Evolutionary conservation across 2,797 vertebrate genomes (phyloP).

Genomic region (Bryconaethiops microstoma): DNA sequence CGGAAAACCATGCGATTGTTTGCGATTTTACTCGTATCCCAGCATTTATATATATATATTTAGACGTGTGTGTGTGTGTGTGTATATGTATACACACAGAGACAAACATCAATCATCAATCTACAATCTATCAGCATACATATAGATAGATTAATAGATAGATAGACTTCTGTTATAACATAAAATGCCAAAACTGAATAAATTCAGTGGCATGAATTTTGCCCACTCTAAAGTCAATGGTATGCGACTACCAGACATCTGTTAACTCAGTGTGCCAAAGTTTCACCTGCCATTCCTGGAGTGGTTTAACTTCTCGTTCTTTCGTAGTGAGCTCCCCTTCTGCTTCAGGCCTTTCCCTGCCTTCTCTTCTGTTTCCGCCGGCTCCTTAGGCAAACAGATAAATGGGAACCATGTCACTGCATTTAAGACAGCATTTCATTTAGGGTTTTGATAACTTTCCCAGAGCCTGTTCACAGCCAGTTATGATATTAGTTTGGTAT

Average conservation of each 20-base stretch:
- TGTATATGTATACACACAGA: no score
- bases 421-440: neutral
- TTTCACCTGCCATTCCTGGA: conserved; percentile 46
- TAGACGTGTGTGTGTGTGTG: no score
- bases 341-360: conserved; percentile 58
- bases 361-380: conserved; percentile 14
- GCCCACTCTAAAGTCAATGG: neutral
- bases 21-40: no score
- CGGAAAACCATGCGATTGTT: no score
- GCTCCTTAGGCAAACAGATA: conserved; percentile 56
- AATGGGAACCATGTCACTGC: conserved; percentile 4
- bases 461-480: neutral
- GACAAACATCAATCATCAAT: no score
- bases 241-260: neutral
- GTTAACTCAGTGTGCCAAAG: neutral
- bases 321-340: conserved; percentile 61
- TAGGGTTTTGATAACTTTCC: neutral
- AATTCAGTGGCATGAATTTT: neutral
- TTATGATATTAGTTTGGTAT: neutral
- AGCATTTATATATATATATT: no score
- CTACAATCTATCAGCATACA: no score
- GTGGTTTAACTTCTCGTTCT: conserved; percentile 30
- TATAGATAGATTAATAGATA: no score
- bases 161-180: no score
- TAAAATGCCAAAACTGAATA: no score